Evolutionary conservation across 1,140 invertebrate species (phyloP).

Genomic region (Coenobita brevimanus): DNA sequence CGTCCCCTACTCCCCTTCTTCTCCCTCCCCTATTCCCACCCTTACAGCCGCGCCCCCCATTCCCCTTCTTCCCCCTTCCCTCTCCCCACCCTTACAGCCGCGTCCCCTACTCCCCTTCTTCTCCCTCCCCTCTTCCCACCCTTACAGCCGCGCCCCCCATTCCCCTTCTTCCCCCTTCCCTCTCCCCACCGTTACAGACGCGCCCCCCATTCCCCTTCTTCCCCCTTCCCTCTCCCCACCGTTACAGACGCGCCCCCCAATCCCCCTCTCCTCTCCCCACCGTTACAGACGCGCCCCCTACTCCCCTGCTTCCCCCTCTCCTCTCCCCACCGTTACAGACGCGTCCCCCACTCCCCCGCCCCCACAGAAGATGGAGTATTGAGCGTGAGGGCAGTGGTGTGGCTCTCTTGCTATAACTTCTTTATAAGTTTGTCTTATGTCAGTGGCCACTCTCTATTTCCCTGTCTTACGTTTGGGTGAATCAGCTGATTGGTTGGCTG

Average conservation of each 20-base stretch:
- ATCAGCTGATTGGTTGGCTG: conserved; percentile 54
- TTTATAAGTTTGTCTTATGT: conserved; percentile 60
- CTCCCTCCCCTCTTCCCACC: neutral
- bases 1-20: neutral
- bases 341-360: neutral
- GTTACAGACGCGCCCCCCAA: neutral
- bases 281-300: neutral
- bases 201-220: neutral
- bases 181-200: neutral
- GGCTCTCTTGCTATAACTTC: conserved; percentile 48
- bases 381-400: conserved; percentile 34
- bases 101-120: neutral
- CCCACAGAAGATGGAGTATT: conserved; percentile 11
- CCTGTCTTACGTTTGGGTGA: conserved; percentile 54
- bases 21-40: neutral
- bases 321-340: neutral
- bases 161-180: neutral
- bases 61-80: neutral
- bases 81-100: neutral
- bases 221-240: neutral
- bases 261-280: neutral
- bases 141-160: neutral
- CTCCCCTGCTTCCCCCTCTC: neutral
- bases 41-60: neutral
- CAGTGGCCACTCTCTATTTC: conserved; percentile 50